Percentiles rank a stretch among this genome's conserved stretches.
These are phyloP conservation scores for Gymnorhina tibicen DNA, from an alignment of 2,113 vertebrate species.

Conservation along the genomic window DNA sequence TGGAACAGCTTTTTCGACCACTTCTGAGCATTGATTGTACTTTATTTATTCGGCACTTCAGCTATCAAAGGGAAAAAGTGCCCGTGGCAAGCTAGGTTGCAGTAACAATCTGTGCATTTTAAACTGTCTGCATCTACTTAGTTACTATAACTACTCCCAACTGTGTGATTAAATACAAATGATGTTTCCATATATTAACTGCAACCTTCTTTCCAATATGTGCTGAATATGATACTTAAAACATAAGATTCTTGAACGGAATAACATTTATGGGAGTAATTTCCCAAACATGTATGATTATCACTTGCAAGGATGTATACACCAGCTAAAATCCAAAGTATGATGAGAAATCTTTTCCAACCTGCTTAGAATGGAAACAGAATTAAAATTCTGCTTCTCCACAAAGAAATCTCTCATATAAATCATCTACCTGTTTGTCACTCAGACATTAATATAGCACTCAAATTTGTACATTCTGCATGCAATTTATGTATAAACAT, in stretches of 20 bases:
- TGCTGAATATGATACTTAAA: slow-evolving; percentile 21
- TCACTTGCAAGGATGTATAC: not conserved
- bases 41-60: slow-evolving; percentile 43
- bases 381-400: not conserved
- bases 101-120: slow-evolving; percentile 63
- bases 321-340: not conserved
- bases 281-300: not conserved
- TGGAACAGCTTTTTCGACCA: not conserved
- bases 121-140: slow-evolving; percentile 60
- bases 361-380: not conserved
- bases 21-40: slow-evolving; percentile 6
- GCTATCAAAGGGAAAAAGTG: slow-evolving; percentile 27
- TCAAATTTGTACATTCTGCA: not conserved
- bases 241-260: not conserved
- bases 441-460: not conserved
- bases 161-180: slow-evolving; percentile 52
- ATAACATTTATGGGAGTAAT: slow-evolving; percentile 31
- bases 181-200: slow-evolving; percentile 49
- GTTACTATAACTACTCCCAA: slow-evolving; percentile 43
- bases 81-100: slow-evolving; percentile 58
- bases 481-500: not conserved
- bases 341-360: slow-evolving; percentile 11
- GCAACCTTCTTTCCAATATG: slow-evolving; percentile 8
- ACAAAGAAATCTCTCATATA: not conserved
- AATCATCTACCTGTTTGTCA: not conserved